A percentile compares a stretch with the other conserved stretches of the same genome.
Evolutionary conservation across 2,797 vertebrate genomes (phyloP).

Genomic region (Myoxocephalus aenaeus): DNA sequence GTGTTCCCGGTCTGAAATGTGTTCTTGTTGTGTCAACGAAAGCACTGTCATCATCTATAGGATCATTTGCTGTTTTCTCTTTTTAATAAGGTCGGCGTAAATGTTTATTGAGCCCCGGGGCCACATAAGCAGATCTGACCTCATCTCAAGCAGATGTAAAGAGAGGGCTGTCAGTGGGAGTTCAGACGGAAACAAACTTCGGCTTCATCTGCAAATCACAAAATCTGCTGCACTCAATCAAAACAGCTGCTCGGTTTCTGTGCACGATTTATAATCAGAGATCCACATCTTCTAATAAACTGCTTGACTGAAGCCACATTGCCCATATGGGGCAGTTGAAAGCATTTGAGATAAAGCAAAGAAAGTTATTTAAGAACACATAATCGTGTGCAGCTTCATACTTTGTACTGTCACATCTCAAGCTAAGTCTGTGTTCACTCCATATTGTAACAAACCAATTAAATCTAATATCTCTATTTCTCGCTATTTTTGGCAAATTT

Average conservation of each 20-base stretch:
- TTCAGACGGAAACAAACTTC: conserved; percentile 67
- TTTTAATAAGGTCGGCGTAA: conserved; percentile 38
- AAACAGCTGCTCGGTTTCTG: conserved; percentile 60
- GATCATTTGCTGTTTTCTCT: conserved; percentile 24
- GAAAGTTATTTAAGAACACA: not conserved
- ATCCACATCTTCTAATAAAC: conserved; percentile 49
- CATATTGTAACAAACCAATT: not conserved
- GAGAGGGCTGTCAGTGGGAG: conserved; percentile 40
- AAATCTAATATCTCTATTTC: not conserved
- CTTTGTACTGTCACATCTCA: not conserved
- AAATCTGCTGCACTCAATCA: conserved; percentile 47
- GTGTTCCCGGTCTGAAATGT: conserved; percentile 15
- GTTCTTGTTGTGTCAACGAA: conserved; percentile 48
- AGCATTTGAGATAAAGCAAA: conserved; percentile 18
- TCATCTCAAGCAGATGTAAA: conserved; percentile 61
- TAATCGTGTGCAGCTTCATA: not conserved
- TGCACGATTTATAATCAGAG: conserved; percentile 44
- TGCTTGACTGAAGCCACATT: conserved; percentile 30
- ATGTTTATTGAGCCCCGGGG: conserved; percentile 75
- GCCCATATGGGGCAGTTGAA: not conserved
- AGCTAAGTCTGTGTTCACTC: not conserved
- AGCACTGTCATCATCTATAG: conserved; percentile 66
- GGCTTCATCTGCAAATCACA: conserved; percentile 59
- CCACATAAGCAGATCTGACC: conserved; percentile 71
- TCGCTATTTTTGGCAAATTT: not conserved